Evolutionary conservation across 2,113 vertebrate genomes (phyloP), one percentile per base, ranked within the genome.

Genomic region (Melozone crissalis): DNA sequence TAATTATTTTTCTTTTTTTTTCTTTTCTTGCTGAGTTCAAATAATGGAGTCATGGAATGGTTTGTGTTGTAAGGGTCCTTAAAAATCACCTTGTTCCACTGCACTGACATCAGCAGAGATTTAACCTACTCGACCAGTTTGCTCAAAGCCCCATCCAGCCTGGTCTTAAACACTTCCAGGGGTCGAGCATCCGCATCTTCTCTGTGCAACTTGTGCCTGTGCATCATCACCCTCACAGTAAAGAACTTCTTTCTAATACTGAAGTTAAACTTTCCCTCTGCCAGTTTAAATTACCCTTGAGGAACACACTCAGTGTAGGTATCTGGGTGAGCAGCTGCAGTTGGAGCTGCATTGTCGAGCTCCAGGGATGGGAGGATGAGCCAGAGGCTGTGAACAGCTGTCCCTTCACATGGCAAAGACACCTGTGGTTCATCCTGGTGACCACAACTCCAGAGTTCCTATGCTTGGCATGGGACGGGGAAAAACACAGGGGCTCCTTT

Each of bases 391-490:
- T n/a, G 47, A 39, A 13, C 30, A 63, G 41, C 15, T 1, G 0
- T 0, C 3, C 10, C 23, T 47, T 24, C 0, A 3, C 30, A 14
- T 17, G 26, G 13, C 19, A 57, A 33, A 11, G 41, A 2, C 13
- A 22, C 13, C 20, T 57, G 41, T 30, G 57, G 16, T 16, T 15
- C 30, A 9, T 7, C 65, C 49, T 3, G 11, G 5, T 22, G 20
- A 31, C 20, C 10, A 22, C 15, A 3, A 47, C 15, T 13, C 11
- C 10, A 11, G 65, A 17, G 9, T 55, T 41, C 9, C 15, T 0
- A 0, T 0, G 0, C 9, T 31, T 10, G 35, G 11, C 0, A 0
- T 14, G n/a, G 47, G 15, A 63, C 5, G 24, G 28, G 3, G 5
- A 20, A 31, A 47, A 41, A 17, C 20, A 24, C 5, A 0, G 11